A percentile compares a stretch with the other conserved stretches of the same genome.
These are phyloP conservation scores for Hydrochoerus hydrochaeris DNA, from an alignment of 2,113 vertebrate genomes.

Conservation along the genomic window DNA sequence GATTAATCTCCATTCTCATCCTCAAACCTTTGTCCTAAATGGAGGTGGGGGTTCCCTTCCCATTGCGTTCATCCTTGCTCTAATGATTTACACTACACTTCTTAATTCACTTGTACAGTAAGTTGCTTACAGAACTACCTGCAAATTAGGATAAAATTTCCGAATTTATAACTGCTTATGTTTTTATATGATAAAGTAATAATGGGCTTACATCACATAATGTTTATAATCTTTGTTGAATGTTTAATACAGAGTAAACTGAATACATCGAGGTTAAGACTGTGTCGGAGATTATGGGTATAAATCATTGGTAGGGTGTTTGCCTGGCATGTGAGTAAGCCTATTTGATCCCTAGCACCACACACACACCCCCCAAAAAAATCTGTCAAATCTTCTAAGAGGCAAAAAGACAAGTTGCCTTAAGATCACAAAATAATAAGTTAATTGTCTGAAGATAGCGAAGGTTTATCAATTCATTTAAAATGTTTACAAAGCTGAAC, in stretches of 20 bases:
- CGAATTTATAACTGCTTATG: neutral
- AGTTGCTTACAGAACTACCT: neutral
- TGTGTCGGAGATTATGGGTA: neutral
- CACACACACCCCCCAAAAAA: neutral
- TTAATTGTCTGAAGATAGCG: neutral
- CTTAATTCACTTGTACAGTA: neutral
- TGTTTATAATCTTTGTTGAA: neutral
- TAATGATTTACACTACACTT: neutral
- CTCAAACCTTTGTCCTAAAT: neutral
- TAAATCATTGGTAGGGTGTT: neutral
- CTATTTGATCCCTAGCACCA: neutral
- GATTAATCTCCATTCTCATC: neutral
- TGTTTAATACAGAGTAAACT: neutral
- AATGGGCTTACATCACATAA: neutral
- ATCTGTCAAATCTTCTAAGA: neutral
- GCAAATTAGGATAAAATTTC: neutral
- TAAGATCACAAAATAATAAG: neutral
- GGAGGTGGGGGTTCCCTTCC: neutral
- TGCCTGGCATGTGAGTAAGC: neutral
- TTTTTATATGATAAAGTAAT: slow-evolving; percentile 17
- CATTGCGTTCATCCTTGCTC: neutral
- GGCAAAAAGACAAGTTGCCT: neutral
- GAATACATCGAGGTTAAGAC: neutral
- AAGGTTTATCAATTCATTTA: neutral
- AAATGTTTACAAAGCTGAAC: slow-evolving; percentile 40